Conservation (phyloP, 2,113 vertebrate species). For the Phocoena sinus region DNA sequence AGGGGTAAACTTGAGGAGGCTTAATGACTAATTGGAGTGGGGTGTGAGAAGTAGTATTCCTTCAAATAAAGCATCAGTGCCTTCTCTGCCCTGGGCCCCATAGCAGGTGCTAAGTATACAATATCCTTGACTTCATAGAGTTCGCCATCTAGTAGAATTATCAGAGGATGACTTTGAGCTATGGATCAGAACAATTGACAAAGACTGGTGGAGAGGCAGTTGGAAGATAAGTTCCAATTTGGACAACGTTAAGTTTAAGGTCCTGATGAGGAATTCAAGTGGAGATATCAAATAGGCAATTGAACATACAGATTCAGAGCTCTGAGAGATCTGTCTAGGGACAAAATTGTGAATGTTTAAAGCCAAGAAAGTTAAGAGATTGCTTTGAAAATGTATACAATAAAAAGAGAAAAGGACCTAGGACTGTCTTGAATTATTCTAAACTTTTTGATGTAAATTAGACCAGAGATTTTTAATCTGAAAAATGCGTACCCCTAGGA, state of each 20-base stretch:
- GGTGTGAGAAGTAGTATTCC: neutral
- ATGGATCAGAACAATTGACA: neutral
- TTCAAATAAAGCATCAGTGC: neutral
- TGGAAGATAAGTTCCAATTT: neutral
- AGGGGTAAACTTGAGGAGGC: neutral
- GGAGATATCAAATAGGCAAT: neutral
- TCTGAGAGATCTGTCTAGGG: neutral
- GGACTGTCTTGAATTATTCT: neutral
- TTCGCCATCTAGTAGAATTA: neutral
- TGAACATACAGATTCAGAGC: neutral
- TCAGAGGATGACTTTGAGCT: neutral
- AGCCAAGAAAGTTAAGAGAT: neutral
- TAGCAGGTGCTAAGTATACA: neutral
- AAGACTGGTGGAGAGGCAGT: neutral
- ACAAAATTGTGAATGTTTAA: neutral
- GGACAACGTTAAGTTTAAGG: neutral
- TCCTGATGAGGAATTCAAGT: neutral
- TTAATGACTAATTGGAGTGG: neutral
- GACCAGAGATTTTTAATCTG: neutral
- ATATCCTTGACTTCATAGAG: neutral
- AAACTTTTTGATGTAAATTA: neutral
- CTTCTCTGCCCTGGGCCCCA: neutral
- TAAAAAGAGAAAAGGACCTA: neutral
- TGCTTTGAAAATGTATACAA: neutral
- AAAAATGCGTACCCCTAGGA: neutral